phyloP scores from a whole-genome alignment of 2,888 invertebrate species.

The Cremastobaeus sp. region DNA sequence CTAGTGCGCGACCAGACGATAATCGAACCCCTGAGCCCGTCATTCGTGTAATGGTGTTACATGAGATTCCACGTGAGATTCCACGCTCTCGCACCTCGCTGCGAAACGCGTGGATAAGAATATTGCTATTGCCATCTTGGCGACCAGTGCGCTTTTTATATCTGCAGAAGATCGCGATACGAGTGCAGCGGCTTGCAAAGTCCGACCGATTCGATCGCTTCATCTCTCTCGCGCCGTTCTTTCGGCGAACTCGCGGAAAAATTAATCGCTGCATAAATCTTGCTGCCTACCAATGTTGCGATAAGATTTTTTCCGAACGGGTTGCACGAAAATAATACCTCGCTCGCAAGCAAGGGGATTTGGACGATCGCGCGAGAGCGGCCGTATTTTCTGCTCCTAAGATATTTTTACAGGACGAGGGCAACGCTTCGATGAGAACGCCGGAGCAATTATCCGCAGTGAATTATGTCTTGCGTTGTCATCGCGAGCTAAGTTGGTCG shows the following conservation, averaged over 20 bases:
- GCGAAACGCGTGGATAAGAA: too few relatives aligned
- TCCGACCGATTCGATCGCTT: too few relatives aligned
- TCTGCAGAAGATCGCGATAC: too few relatives aligned
- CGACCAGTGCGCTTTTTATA: too few relatives aligned
- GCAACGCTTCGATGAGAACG: slow-evolving; percentile 71
- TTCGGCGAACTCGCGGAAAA: too few relatives aligned
- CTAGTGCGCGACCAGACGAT: slow-evolving; percentile 52
- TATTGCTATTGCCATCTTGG: too few relatives aligned
- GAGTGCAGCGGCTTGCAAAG: too few relatives aligned
- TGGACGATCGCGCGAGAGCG: slow-evolving; percentile 57
- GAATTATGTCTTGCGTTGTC: slow-evolving; percentile 63
- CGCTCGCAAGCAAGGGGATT: slow-evolving; percentile 59
- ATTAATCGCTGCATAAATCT: too few relatives aligned
- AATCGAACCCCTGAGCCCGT: slow-evolving; percentile 32
- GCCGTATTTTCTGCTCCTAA: slow-evolving; percentile 62
- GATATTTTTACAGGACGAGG: slow-evolving; percentile 75
- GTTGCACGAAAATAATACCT: slow-evolving; percentile 60
- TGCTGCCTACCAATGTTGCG: too few relatives aligned
- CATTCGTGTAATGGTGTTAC: slow-evolving; percentile 30
- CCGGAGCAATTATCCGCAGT: slow-evolving; percentile 51
- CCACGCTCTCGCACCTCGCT: not conserved
- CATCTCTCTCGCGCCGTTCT: too few relatives aligned
- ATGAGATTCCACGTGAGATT: slow-evolving; percentile 18
- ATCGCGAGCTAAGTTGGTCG: slow-evolving; percentile 60
- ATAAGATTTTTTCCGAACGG: too few relatives aligned